These are phyloP conservation scores for Calypte anna DNA, from an alignment of 2,113 vertebrate genomes.

Conservation along the genomic window DNA sequence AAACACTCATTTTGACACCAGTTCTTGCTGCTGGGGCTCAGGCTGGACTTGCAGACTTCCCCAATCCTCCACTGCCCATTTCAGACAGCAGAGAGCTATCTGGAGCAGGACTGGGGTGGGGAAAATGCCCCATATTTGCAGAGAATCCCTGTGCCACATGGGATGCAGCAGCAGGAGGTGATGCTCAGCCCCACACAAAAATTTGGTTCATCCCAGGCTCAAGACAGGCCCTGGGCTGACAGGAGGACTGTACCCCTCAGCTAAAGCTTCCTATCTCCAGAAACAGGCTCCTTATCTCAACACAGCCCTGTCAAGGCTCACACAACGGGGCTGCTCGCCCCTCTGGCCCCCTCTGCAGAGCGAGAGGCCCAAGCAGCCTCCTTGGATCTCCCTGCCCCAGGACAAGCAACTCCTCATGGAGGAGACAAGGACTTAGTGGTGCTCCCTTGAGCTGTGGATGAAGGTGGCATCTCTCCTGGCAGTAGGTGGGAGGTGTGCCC, in stretches of 20 bases:
- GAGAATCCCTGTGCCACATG: fast-evolving
- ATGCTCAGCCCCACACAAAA: not conserved
- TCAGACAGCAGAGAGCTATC: fast-evolving
- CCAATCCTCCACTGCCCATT: fast-evolving
- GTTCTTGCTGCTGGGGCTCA: not conserved
- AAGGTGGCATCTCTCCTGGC: not conserved
- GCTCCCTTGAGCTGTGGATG: not conserved
- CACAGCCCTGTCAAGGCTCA: not conserved
- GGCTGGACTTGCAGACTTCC: not conserved
- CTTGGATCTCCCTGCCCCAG: not conserved
- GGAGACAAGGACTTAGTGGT: not conserved
- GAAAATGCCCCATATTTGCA: not conserved
- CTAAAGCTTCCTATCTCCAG: not conserved
- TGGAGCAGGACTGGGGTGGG: not conserved
- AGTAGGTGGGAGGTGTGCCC: not conserved
- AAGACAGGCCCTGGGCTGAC: not conserved
- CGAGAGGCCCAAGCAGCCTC: not conserved
- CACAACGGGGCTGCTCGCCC: fast-evolving
- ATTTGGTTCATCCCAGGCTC: not conserved
- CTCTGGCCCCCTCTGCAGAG: not conserved
- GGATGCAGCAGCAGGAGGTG: not conserved
- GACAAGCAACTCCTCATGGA: not conserved
- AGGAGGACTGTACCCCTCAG: fast-evolving
- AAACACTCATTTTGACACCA: not conserved
- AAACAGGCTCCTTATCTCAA: constrained; percentile 27